Evolutionary conservation across 1,140 invertebrate species (phyloP).

Genomic region (Drosophila arizonae): DNA sequence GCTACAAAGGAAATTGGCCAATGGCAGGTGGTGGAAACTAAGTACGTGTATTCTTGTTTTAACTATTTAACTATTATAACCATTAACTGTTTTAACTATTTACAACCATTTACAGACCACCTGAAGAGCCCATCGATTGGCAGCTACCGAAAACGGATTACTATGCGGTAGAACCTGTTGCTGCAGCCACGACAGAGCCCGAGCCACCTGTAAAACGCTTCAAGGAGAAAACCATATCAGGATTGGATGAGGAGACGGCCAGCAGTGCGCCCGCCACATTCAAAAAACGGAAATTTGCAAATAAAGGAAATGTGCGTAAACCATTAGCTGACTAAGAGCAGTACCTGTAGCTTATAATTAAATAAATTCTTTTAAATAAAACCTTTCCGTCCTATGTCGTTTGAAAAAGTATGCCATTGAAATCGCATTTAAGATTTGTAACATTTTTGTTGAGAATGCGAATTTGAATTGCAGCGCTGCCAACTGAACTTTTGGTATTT

Average conservation of each 20-base stretch:
- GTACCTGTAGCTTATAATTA: background rate
- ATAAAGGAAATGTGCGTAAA: constrained; percentile 85
- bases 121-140: constrained; percentile 84
- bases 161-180: constrained; percentile 69
- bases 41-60: constrained; percentile 83
- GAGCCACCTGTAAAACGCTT: constrained; percentile 84
- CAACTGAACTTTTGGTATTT: constrained; percentile 1
- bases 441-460: background rate
- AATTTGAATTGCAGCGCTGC: constrained; percentile 17
- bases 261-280: constrained; percentile 83
- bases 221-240: constrained; percentile 86
- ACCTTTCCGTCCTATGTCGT: background rate
- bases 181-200: constrained; percentile 57
- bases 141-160: constrained; percentile 84
- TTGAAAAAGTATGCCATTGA: too few species aligned
- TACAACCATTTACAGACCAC: constrained; percentile 48
- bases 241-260: constrained; percentile 83
- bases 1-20: constrained; percentile 86
- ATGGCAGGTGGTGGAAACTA: constrained; percentile 85
- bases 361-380: constrained; percentile 1
- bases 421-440: background rate
- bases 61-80: too few species aligned
- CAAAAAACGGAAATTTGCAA: constrained; percentile 87
- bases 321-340: constrained; percentile 83
- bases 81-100: background rate